Percentiles rank a stretch among this genome's conserved stretches.
phyloP scores from a whole-genome alignment of 2,888 invertebrate species.

The Cepaea hortensis region DNA sequence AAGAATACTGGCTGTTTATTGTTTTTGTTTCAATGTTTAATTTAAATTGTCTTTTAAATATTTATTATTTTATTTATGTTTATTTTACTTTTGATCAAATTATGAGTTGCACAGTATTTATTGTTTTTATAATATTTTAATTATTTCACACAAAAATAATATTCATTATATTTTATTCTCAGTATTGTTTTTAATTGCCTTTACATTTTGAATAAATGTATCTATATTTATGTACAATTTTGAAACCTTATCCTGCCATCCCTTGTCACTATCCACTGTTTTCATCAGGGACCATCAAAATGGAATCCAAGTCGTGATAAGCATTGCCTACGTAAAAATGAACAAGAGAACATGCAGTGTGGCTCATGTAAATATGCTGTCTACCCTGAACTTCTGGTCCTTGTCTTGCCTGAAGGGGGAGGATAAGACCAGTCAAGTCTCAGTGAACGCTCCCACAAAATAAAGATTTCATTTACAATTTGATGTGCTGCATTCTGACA shows the following conservation, averaged over 20 bases:
- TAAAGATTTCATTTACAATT: no score
- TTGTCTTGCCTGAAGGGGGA: constrained; percentile 34
- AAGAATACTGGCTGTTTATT: background rate
- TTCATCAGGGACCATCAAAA: background rate
- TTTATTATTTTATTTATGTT: background rate
- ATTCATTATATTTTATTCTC: background rate
- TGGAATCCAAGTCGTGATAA: constrained; percentile 8
- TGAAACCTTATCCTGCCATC: background rate
- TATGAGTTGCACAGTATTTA: background rate
- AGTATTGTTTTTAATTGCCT: background rate
- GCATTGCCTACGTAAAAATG: background rate
- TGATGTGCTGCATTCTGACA: background rate
- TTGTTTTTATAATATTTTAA: background rate
- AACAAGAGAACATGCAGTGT: background rate
- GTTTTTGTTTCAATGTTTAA: background rate
- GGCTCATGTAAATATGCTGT: background rate
- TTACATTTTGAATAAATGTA: background rate
- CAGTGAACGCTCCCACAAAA: background rate
- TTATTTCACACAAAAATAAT: background rate
- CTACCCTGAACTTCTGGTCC: constrained; percentile 9
- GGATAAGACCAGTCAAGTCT: constrained; percentile 31
- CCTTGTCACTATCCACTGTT: background rate
- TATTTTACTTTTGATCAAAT: background rate
- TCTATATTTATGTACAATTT: background rate
- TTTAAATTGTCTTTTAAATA: background rate